Evolutionary conservation across 2,797 vertebrate species (phyloP).

Genomic region (Falco berigora): DNA sequence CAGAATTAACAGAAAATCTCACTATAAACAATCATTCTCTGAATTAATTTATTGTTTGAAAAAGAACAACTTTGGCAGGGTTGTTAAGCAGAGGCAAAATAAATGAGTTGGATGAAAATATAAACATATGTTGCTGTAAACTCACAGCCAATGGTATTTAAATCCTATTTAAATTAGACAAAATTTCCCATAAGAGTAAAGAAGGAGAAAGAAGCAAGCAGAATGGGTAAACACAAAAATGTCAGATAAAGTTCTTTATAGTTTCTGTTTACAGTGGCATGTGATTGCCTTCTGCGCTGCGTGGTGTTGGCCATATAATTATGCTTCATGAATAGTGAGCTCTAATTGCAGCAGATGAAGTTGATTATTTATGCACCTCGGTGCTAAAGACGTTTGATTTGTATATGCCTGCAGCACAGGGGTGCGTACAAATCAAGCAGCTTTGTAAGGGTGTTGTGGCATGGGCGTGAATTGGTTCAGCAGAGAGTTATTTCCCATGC

Average conservation of each 20-base stretch:
- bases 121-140: conserved; percentile 47
- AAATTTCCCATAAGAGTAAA: conserved; percentile 33
- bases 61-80: conserved; percentile 8
- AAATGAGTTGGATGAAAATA: conserved; percentile 28
- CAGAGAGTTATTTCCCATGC: not conserved
- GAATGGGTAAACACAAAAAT: conserved; percentile 36
- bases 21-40: not conserved
- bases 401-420: not conserved
- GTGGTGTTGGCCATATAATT: not conserved
- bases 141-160: conserved; percentile 36
- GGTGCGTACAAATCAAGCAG: not conserved
- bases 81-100: conserved; percentile 23
- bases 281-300: conserved; percentile 11
- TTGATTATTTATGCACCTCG: not conserved
- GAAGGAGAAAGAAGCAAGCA: not conserved
- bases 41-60: conserved; percentile 33
- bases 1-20: not conserved
- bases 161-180: conserved; percentile 34
- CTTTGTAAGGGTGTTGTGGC: not conserved
- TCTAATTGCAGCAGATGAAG: conserved; percentile 9
- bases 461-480: not conserved
- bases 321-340: not conserved
- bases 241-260: conserved; percentile 16
- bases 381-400: not conserved
- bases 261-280: conserved; percentile 16